Conservation (phyloP, 2,113 vertebrate species). For the Taxidea taxus region DNA sequence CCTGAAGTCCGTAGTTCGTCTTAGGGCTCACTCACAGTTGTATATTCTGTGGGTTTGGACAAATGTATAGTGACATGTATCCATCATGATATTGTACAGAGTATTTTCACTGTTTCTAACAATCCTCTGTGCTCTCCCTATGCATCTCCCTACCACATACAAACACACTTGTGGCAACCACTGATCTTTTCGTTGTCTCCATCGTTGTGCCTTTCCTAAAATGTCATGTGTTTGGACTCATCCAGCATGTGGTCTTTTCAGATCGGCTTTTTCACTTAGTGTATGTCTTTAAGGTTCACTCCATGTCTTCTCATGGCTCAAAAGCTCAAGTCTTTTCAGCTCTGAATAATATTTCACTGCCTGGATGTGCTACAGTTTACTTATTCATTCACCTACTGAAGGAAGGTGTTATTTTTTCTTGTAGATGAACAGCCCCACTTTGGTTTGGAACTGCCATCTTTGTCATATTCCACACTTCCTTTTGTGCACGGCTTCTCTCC, state of each 20-base stretch:
- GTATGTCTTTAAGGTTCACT: neutral
- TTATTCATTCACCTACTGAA: neutral
- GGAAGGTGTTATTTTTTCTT: neutral
- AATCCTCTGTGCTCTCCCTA: neutral
- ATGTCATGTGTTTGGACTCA: neutral
- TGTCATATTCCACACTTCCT: neutral
- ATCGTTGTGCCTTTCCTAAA: neutral
- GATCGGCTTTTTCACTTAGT: neutral
- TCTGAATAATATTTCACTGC: neutral
- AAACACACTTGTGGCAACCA: fast-evolving
- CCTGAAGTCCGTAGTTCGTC: neutral
- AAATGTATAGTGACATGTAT: neutral
- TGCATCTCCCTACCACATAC: neutral
- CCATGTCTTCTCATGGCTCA: neutral
- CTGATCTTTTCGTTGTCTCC: neutral
- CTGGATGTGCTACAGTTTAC: neutral
- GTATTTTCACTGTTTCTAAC: neutral
- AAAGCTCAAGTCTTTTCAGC: neutral
- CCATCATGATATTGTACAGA: neutral
- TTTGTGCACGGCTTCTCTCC: neutral
- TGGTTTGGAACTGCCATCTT: neutral
- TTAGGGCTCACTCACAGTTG: neutral
- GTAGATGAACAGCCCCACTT: neutral
- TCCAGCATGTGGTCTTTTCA: neutral
- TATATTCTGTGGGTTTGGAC: neutral